Evolutionary conservation across 2,113 vertebrate species (phyloP), one percentile per base, ranked within the genome.

Genomic region (Speoplatyrhinus poulsoni): DNA sequence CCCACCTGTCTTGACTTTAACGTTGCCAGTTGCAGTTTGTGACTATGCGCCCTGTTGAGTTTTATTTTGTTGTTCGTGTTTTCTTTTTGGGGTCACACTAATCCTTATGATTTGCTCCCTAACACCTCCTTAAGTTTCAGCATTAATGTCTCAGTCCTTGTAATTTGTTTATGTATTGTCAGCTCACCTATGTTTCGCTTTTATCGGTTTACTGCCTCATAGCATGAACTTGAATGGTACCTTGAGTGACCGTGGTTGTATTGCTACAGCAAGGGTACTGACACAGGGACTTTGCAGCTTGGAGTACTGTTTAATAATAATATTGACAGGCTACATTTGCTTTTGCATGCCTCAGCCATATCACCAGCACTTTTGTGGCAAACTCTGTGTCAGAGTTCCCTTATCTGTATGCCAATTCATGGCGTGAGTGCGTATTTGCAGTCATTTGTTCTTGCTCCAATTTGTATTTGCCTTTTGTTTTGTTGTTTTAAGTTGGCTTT

Each of bases 341-440:
- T 77, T 53, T 62, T 53, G 41, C 26, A 57, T 70, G 60, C 70
- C 59, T 53, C 13, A 61, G 41, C 32, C 41, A 62, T 53, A 62
- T 55, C 59, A 41, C 11, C 33, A 67, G 33, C 33, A 67, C 60
- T 26, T 72, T 16, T 68, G 56, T 60, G 58, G 77, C 81, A 85
- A 92, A 77, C 92, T 96, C 95, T 96, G 94, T 96, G 95, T 96
- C 94, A 93, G 93, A 91, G 90, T 89, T 95, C 94, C 94, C 94
- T 95, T 70, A 93, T 62, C 69, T 80, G 80, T 82, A 84, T 87
- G 83, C 85, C 76, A 79, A 83, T 70, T 67, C 73, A 41, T 60
- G 57, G 67, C 58, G 82, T 76, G 76, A 64, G 79, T 74, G 82
- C 85, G 69, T 82, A 74, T 86, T 85, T 84, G 78, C 74, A 62